phyloP scores from a whole-genome alignment of 2,113 vertebrate species.

The Regulus satrapa region DNA sequence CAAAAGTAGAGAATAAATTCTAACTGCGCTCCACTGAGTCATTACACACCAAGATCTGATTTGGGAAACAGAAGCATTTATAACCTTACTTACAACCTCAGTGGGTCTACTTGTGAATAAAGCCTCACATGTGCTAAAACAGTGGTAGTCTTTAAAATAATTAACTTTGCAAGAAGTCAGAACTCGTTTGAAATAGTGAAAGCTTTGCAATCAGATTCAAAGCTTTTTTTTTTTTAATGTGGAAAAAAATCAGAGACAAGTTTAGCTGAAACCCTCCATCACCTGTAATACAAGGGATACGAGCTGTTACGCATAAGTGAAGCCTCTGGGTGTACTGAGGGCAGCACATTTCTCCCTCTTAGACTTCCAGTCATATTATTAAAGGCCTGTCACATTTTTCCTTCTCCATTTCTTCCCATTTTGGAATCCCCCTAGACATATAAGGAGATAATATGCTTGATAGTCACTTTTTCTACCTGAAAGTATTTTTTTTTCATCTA shows the following conservation, averaged over 20 bases:
- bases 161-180: not conserved
- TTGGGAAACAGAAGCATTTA: conserved; percentile 7
- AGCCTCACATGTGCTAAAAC: not conserved
- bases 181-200: not conserved
- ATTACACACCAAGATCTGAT: not conserved
- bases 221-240: not conserved
- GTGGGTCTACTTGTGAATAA: not conserved
- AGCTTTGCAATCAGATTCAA: not conserved
- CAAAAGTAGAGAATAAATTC: conserved; percentile 17
- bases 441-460: not conserved
- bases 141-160: not conserved
- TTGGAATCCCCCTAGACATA: not conserved
- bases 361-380: not conserved
- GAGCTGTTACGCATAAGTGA: not conserved
- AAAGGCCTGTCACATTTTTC: not conserved
- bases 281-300: not conserved
- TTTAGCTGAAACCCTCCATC: not conserved
- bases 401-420: not conserved
- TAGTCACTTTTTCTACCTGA: not conserved
- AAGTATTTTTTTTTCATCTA: not conserved
- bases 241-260: not conserved
- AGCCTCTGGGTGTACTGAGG: not conserved
- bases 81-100: not conserved
- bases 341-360: not conserved
- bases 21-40: conserved; percentile 26